A percentile compares a stretch with the other conserved stretches of the same genome.
phyloP scores from a whole-genome alignment of 2,888 invertebrate genomes.

The Blastobasis lacticolella region DNA sequence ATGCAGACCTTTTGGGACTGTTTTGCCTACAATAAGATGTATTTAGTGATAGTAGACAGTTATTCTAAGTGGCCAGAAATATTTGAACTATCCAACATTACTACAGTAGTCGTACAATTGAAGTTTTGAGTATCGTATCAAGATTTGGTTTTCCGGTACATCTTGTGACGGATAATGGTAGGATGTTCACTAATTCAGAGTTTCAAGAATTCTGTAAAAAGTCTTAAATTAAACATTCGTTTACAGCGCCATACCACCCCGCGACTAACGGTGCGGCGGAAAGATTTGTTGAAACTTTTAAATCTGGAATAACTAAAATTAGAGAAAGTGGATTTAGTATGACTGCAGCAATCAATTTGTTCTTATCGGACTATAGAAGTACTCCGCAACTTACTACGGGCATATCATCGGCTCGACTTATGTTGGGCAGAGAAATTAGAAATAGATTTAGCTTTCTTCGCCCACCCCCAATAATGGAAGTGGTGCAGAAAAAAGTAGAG shows the following conservation, averaged over 20 bases:
- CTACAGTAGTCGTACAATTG: background rate
- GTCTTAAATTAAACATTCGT: no score
- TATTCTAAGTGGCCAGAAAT: conserved; percentile 7
- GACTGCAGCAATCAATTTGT: conserved; percentile 8
- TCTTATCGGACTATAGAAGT: conserved; percentile 9
- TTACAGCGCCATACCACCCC: no score
- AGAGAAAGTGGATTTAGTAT: no score
- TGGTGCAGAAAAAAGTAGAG: no score
- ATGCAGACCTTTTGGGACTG: no score
- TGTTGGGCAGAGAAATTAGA: conserved; percentile 10
- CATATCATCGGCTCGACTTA: conserved; percentile 7
- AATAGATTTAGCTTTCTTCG: conserved; percentile 8
- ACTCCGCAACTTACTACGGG: conserved; percentile 8
- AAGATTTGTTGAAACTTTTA: no score
- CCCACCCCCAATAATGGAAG: conserved; percentile 7
- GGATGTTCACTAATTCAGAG: background rate
- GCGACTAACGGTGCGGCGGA: no score
- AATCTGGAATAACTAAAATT: no score
- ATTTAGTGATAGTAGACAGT: conserved; percentile 7
- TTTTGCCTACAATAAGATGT: conserved; percentile 16
- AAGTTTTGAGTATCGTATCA: background rate
- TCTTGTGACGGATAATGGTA: conserved; percentile 7
- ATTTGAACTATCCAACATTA: conserved; percentile 10
- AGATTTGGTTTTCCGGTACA: background rate
- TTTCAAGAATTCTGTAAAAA: no score